Conservation (phyloP, 2,888 invertebrate genomes). For the Psylliodes chrysocephalus region DNA sequence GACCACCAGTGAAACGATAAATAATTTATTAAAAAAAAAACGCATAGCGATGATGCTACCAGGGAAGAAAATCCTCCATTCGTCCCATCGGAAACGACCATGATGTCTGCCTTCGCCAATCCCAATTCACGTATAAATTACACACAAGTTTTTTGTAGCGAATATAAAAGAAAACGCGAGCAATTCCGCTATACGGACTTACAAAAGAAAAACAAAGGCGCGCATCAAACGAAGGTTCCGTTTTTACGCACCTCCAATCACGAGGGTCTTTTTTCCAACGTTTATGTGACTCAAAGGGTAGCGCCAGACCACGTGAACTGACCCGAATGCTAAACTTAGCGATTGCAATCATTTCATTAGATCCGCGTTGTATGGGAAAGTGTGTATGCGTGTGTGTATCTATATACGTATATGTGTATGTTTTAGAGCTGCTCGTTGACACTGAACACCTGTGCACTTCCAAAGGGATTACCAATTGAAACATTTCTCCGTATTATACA, state of each 20-base stretch:
- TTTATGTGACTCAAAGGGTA: constrained; percentile 43
- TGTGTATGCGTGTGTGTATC: constrained; percentile 20
- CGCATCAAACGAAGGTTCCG: constrained; percentile 19
- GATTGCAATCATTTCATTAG: constrained; percentile 39
- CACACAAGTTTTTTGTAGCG: constrained; percentile 15
- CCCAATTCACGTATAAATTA: constrained; percentile 21
- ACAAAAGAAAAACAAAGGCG: constrained; percentile 30
- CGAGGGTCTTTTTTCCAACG: constrained; percentile 30
- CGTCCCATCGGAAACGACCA: not conserved
- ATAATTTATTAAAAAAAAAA: too few species aligned
- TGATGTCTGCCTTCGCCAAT: not conserved
- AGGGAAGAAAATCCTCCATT: too few species aligned
- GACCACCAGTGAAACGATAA: too few species aligned
- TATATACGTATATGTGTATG: not conserved
- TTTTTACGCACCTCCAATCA: constrained; percentile 38
- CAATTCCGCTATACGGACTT: constrained; percentile 12
- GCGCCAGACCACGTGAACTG: constrained; percentile 44
- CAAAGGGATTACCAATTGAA: constrained; percentile 38
- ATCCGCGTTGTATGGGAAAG: constrained; percentile 9
- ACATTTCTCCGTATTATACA: constrained; percentile 26
- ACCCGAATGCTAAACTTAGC: constrained; percentile 45
- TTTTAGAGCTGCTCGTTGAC: constrained; percentile 34
- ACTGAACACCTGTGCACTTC: constrained; percentile 48
- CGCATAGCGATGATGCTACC: too few species aligned
- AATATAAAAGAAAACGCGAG: constrained; percentile 23